A percentile compares a stretch with the other conserved stretches of the same genome.
Conservation (phyloP, 1,140 invertebrate genomes). For the Ruditapes philippinarum region DNA sequence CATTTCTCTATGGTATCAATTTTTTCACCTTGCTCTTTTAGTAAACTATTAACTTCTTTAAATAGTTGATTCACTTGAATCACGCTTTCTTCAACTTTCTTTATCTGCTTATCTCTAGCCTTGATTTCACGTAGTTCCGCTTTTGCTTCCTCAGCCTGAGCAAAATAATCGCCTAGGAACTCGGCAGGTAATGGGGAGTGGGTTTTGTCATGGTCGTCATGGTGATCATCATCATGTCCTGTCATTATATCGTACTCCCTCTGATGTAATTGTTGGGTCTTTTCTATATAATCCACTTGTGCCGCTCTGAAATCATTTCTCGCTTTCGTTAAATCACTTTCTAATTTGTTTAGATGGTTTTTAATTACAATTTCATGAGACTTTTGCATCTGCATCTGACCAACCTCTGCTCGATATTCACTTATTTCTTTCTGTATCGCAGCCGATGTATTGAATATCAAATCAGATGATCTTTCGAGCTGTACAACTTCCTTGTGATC, state of each 20-base stretch:
- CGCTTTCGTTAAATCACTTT: slow-evolving; percentile 5
- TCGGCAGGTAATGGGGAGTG: slow-evolving; percentile 6
- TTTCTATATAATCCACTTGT: slow-evolving; percentile 54
- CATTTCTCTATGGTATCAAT: slow-evolving; percentile 49
- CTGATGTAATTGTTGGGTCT: slow-evolving; percentile 51
- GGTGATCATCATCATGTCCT: slow-evolving; percentile 7
- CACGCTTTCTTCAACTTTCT: slow-evolving; percentile 56
- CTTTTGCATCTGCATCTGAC: neutral
- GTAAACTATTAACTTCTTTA: slow-evolving; percentile 56
- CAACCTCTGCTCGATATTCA: slow-evolving; percentile 4
- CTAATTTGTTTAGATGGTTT: slow-evolving; percentile 35
- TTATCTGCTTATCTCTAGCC: slow-evolving; percentile 30
- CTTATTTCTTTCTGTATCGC: slow-evolving; percentile 33
- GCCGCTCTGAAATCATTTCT: slow-evolving; percentile 29
- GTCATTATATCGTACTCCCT: slow-evolving; percentile 38
- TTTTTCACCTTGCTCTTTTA: slow-evolving; percentile 54
- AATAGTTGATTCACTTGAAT: slow-evolving; percentile 50
- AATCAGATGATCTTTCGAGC: slow-evolving; percentile 39
- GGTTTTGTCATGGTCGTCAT: neutral
- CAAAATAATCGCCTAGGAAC: slow-evolving; percentile 48
- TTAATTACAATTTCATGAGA: slow-evolving; percentile 43
- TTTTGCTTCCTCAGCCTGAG: slow-evolving; percentile 3
- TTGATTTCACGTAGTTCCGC: slow-evolving; percentile 48
- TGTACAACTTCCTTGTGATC: slow-evolving; percentile 26
- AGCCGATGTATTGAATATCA: slow-evolving; percentile 12